Evolutionary conservation across 2,888 invertebrate species (phyloP).

Genomic region (Chaitophorus viminalis): DNA sequence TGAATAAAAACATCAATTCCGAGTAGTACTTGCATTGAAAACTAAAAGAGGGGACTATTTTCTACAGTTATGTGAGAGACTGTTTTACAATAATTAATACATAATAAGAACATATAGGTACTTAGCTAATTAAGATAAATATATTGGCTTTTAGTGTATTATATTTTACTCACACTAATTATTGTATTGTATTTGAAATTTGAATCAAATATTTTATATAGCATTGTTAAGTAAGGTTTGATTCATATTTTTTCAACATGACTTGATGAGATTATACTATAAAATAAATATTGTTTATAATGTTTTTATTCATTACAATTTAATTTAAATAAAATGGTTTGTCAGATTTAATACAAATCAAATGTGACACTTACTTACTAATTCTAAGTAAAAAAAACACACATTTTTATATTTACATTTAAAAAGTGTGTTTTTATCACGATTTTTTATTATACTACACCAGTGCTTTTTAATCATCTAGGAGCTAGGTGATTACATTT

Average conservation of each 20-base stretch:
- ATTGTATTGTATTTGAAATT: too few species aligned
- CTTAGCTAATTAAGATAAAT: too few species aligned
- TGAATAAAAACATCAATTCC: too few species aligned
- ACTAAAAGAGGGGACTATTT: too few species aligned
- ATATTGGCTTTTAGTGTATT: too few species aligned
- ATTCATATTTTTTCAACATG: not conserved
- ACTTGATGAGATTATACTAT: not conserved
- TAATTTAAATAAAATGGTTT: conserved; percentile 24
- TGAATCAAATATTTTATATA: too few species aligned
- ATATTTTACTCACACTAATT: too few species aligned
- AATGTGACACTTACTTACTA: not conserved
- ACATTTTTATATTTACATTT: conserved; percentile 46
- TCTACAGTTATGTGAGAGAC: too few species aligned
- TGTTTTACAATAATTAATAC: too few species aligned
- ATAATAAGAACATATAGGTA: too few species aligned
- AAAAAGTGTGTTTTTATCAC: conserved; percentile 59
- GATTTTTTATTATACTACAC: conserved; percentile 16
- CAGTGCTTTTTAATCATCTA: conserved; percentile 13
- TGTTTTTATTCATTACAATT: conserved; percentile 31
- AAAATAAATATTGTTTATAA: not conserved
- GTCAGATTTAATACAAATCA: not conserved
- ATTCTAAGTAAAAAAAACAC: conserved; percentile 51
- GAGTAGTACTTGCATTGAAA: too few species aligned
- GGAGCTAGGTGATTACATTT: not conserved
- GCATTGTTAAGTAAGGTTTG: not conserved